Base-by-base conservation (phyloP, 35 echinoderm and acorn worm species). In the Eucidaris tribuloides region DNA sequence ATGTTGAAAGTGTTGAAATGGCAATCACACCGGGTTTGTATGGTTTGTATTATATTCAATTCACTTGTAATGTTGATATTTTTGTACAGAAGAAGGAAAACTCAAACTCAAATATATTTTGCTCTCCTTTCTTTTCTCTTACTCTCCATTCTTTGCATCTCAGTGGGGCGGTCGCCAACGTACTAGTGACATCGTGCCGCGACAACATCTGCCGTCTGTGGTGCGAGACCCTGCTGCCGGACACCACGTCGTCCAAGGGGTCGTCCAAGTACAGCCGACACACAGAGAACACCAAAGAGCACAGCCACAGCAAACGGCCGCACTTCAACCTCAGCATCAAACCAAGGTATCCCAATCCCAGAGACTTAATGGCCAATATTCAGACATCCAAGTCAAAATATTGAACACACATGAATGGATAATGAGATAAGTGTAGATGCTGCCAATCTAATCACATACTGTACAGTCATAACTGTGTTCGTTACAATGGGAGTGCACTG, bases 191-290 rank as follows among this genome's bases (percentile, higher is more conserved):
- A 17, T 93, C 94, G 9, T 99, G 96, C 27, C 72, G 90, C 35
- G 96, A 99, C 57, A 99, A 99, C 84, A 93, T 99, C 86, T 93
- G 96, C 40, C 86, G 96, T 42, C 66, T 99, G 42, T 99, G 96
- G 96, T 86, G 91, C 43, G 96, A 99, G 76, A 99, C 90, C 9
- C 46, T 90, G n/a, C 83, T 99, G 18, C 91, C 96, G 15, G 96
- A 89, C 14, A 83, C 84, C 27, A 93, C 80, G 7, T 61, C 89
- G 9, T 66, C 85, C 7, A 82, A 85, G 55, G 70, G 66, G 6
- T 82, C 85, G 1, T 81, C 85, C 36, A 56, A 83, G 46, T 65
- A 71, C 43, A 42, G 76, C 81, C 18, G 56, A 62, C 71, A 83
- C 84, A 38, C 62, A 45, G 33, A 79, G 60, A 71, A 71, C 49